These are phyloP conservation scores for Turnix velox DNA, from an alignment of 2,113 vertebrate species.

Conservation along the genomic window DNA sequence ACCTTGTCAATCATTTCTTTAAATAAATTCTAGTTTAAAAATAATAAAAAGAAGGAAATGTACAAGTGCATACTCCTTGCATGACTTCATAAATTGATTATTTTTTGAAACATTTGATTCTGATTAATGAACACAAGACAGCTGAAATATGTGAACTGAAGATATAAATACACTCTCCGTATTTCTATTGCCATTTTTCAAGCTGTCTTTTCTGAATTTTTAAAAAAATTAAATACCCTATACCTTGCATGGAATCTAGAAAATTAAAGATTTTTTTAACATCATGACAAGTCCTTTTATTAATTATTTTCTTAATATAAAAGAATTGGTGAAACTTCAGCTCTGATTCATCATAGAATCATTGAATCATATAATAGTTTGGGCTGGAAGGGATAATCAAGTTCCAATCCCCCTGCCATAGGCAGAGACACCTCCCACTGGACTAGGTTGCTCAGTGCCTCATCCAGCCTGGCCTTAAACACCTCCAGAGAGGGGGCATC, in stretches of 20 bases:
- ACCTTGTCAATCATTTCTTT: neutral
- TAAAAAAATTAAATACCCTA: neutral
- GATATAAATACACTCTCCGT: neutral
- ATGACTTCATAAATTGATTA: neutral
- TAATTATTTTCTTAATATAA: neutral
- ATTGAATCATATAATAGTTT: no score
- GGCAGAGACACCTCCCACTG: no score
- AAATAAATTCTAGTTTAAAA: conserved; percentile 13
- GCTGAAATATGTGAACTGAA: neutral
- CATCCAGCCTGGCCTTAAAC: no score
- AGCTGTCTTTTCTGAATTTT: neutral
- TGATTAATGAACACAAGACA: conserved; percentile 24
- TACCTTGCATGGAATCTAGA: neutral
- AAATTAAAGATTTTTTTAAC: neutral
- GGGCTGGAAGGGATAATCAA: no score
- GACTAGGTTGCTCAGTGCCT: no score
- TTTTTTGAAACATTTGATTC: neutral
- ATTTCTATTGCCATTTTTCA: neutral
- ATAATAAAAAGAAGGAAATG: neutral
- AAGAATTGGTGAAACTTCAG: neutral
- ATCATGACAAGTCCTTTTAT: neutral
- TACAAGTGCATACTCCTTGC: neutral
- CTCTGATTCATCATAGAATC: neutral
- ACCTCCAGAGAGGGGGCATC: no score
- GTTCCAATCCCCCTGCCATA: no score